Evolutionary conservation across 2,113 vertebrate species (phyloP).

Genomic region (Corythoichthys haematopterus): DNA sequence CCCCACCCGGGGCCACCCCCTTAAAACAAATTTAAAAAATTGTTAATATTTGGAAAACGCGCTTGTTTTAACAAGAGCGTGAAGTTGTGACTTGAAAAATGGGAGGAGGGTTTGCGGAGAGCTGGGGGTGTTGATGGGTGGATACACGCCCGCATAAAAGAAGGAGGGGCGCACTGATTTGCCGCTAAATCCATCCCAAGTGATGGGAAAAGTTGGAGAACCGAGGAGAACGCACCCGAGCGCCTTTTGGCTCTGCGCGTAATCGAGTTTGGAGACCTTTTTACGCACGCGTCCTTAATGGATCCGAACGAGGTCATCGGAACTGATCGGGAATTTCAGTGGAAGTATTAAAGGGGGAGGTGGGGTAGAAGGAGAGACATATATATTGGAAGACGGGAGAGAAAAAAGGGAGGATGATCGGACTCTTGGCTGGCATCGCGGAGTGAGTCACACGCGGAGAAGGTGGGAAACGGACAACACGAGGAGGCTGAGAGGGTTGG

Average conservation of each 20-base stretch:
- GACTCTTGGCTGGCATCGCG: slow-evolving; percentile 52
- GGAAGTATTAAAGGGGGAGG: slow-evolving; percentile 25
- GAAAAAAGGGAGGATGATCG: slow-evolving; percentile 50
- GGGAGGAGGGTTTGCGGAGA: not conserved
- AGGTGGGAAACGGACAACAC: slow-evolving; percentile 61
- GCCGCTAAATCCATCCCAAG: not conserved
- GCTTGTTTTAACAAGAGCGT: not conserved
- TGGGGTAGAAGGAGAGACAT: not conserved
- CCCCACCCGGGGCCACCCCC: too few species aligned
- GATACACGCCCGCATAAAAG: not conserved
- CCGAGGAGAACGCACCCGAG: not conserved
- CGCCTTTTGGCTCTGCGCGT: not conserved
- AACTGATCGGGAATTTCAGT: slow-evolving; percentile 48
- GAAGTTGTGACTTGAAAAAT: not conserved
- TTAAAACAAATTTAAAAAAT: too few species aligned
- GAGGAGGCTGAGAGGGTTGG: slow-evolving; percentile 69
- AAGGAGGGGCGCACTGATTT: not conserved
- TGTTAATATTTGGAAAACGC: too few species aligned
- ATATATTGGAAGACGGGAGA: slow-evolving; percentile 1
- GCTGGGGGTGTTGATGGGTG: not conserved
- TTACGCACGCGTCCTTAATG: not conserved
- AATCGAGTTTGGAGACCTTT: not conserved
- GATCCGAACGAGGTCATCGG: not conserved
- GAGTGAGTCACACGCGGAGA: slow-evolving; percentile 52
- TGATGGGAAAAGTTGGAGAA: not conserved